These are phyloP conservation scores for Samia ricini DNA, from an alignment of 1,140 invertebrate species.

Conservation along the genomic window DNA sequence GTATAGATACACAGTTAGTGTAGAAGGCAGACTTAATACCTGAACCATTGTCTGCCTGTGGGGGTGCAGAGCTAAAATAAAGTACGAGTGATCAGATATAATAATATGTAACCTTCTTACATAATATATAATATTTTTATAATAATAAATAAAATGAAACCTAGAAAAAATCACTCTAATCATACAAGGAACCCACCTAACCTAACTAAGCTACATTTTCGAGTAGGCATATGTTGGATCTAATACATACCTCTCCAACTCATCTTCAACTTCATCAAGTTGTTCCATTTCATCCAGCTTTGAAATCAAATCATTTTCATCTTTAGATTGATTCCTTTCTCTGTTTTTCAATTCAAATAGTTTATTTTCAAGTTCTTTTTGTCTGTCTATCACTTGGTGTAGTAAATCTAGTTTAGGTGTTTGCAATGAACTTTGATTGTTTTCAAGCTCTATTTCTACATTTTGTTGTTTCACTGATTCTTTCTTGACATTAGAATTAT, in stretches of 20 bases:
- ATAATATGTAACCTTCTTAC: too few species aligned
- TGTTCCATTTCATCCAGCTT: constrained; percentile 78
- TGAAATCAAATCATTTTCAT: constrained; percentile 70
- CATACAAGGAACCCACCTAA: too few species aligned
- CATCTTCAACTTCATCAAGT: constrained; percentile 79
- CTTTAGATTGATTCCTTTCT: constrained; percentile 53
- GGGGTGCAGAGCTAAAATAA: too few species aligned
- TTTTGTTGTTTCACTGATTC: constrained; percentile 7
- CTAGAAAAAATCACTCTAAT: too few species aligned
- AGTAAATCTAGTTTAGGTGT: constrained; percentile 43
- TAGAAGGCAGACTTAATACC: too few species aligned
- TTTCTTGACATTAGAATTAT: constrained; percentile 5
- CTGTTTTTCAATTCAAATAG: constrained; percentile 66
- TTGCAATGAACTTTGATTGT: constrained; percentile 20
- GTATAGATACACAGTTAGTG: too few species aligned
- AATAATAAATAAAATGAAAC: too few species aligned
- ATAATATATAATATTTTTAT: too few species aligned
- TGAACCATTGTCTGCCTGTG: too few species aligned
- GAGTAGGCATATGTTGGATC: too few species aligned
- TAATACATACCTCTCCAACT: constrained; percentile 64
- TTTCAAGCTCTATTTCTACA: constrained; percentile 13
- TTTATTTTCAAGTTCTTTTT: constrained; percentile 74
- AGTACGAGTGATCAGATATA: too few species aligned
- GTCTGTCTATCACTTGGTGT: constrained; percentile 74
- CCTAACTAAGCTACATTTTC: too few species aligned